Evolutionary conservation across 2,113 vertebrate species (phyloP), one percentile per base, ranked within the genome.

Genomic region (Hucho hucho): DNA sequence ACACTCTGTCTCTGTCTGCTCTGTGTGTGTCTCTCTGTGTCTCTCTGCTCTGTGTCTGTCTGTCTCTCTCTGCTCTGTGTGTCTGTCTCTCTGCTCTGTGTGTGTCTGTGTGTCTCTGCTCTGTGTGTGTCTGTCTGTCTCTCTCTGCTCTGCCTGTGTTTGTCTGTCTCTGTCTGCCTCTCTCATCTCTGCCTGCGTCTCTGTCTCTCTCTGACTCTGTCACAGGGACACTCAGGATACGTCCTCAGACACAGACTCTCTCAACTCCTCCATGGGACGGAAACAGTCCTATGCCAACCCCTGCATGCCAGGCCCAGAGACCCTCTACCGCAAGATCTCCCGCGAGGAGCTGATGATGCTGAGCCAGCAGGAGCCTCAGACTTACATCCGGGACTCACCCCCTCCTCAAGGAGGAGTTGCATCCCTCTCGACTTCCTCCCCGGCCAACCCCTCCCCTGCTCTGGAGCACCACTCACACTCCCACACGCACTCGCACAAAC

Each of bases 261-360:
- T 97, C 84, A 94, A 88, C 88, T 97, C 96, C 25, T 95, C 96
- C 20, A 70, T 90, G 70, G 92, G 95, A 81, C 95, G 95, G 81
- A 98, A 95, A 75, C 94, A 94, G 74, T 93, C 93, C 85, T 92
- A 92, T 73, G 5, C 26, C 16, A 93, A 91, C 89, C 88, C 93
- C 77, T 94, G 91, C 86, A 87, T 93, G 18, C 91, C 95, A 69
- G 91, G 94, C n/a, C 91, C 93, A 72, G 96, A 96, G 58, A 90
- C 93, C 83, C 93, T 94, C 16, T 95, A 93, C 71, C 93, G 96
- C 56, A 97, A 94, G 87, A 92, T 94, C 80, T 98, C 96, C 0
- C 95, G 94, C 4, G 96, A 98, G 82, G 97, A 98, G 86, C 89
- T 95, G 76, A 94, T 95, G 83, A 91, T 95, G 75, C 94, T 95